Evolutionary conservation across 2,888 invertebrate species (phyloP).

Genomic region (Eupithecia subfuscata): DNA sequence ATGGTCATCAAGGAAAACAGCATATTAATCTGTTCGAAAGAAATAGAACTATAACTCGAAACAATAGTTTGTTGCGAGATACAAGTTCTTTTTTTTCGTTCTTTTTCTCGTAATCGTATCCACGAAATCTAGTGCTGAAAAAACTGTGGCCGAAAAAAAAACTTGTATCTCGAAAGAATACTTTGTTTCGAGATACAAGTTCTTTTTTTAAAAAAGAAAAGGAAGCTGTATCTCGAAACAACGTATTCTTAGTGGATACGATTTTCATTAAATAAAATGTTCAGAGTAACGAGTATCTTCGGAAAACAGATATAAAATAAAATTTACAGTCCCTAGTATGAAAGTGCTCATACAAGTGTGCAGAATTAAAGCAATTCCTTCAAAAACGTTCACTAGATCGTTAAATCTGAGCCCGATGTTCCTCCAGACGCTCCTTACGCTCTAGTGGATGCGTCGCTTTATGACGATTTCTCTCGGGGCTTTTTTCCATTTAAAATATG

Average conservation of each 20-base stretch:
- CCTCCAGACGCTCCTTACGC: background rate
- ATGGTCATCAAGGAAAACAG: no score
- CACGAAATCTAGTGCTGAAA: no score
- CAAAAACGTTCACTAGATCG: conserved; percentile 4
- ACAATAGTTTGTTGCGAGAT: no score
- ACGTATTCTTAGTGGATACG: background rate
- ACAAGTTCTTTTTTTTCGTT: no score
- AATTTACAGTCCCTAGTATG: background rate
- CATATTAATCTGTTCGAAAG: no score
- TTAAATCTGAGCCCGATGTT: background rate
- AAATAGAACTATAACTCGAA: no score
- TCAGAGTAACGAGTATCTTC: background rate
- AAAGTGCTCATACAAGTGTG: background rate
- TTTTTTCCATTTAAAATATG: background rate
- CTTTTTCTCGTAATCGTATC: no score
- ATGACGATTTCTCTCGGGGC: background rate
- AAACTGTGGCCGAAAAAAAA: no score
- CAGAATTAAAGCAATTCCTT: background rate
- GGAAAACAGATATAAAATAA: background rate
- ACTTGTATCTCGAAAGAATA: no score
- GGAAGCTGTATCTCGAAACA: background rate
- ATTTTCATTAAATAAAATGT: background rate
- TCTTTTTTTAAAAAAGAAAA: no score
- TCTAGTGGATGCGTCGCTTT: background rate
- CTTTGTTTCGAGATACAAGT: no score